Percentiles rank a stretch among this genome's conserved stretches.
These are phyloP conservation scores for Pseudotriccus pelzelni DNA, from an alignment of 2,797 vertebrate species.

Conservation along the genomic window DNA sequence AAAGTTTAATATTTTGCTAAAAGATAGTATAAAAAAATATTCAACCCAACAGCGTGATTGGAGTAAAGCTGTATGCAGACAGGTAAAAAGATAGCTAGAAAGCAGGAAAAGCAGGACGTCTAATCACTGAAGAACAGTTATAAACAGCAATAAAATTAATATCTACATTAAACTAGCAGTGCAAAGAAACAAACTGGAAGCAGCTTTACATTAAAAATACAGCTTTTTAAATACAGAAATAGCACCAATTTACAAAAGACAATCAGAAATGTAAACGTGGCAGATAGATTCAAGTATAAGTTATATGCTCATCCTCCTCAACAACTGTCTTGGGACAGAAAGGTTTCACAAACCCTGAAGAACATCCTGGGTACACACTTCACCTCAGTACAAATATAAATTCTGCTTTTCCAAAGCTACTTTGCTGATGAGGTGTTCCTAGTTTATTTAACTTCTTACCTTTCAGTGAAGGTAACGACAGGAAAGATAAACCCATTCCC, in stretches of 20 bases:
- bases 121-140: constrained; percentile 50
- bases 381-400: constrained; percentile 50
- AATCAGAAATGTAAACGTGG: constrained; percentile 80
- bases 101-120: constrained; percentile 47
- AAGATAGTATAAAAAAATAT: constrained; percentile 48
- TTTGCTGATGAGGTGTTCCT: not conserved
- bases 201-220: constrained; percentile 77
- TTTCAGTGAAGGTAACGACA: not conserved
- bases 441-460: not conserved
- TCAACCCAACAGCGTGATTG: constrained; percentile 48
- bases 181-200: constrained; percentile 77
- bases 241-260: constrained; percentile 79
- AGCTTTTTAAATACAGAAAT: constrained; percentile 76
- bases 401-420: constrained; percentile 29
- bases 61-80: constrained; percentile 54
- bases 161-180: constrained; percentile 79
- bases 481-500: not conserved
- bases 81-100: constrained; percentile 47
- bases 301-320: constrained; percentile 59
- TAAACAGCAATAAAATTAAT: constrained; percentile 74
- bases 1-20: constrained; percentile 69
- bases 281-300: constrained; percentile 84
- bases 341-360: constrained; percentile 68
- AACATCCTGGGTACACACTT: constrained; percentile 13
- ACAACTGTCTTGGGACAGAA: constrained; percentile 67